phyloP scores from a whole-genome alignment of 1,140 invertebrate genomes.

The Orchesella cincta region DNA sequence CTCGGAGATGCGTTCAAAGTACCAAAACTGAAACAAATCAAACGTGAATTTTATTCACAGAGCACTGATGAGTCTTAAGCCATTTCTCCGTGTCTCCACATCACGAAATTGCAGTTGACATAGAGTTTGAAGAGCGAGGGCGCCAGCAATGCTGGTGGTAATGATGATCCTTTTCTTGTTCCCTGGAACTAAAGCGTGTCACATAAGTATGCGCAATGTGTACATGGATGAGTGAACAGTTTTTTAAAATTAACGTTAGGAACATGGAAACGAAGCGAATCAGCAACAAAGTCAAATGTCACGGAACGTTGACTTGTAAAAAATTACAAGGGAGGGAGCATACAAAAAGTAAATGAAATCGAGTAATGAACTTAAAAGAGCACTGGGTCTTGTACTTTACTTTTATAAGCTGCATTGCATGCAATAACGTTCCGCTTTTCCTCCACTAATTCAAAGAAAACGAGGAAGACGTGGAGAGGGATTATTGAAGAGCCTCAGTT shows the following conservation, averaged over 20 bases:
- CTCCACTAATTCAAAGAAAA: slow-evolving; percentile 15
- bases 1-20: neutral
- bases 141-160: neutral
- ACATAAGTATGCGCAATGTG: slow-evolving; percentile 14
- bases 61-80: neutral
- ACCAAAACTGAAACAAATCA: neutral
- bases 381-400: no score
- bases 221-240: slow-evolving; percentile 15
- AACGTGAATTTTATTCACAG: slow-evolving; percentile 15
- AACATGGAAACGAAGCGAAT: slow-evolving; percentile 2
- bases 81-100: neutral
- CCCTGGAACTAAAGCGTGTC: neutral
- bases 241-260: slow-evolving; percentile 12
- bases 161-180: slow-evolving; percentile 15
- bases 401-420: no score
- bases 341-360: neutral
- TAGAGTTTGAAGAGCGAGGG: neutral
- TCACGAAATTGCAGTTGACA: neutral
- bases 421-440: neutral
- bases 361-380: neutral
- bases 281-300: slow-evolving; percentile 7
- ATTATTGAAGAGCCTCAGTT: neutral
- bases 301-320: neutral
- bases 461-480: neutral
- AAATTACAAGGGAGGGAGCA: neutral